Conservation (phyloP, 2,113 vertebrate genomes). For the Oxygymnocypris stewartii region DNA sequence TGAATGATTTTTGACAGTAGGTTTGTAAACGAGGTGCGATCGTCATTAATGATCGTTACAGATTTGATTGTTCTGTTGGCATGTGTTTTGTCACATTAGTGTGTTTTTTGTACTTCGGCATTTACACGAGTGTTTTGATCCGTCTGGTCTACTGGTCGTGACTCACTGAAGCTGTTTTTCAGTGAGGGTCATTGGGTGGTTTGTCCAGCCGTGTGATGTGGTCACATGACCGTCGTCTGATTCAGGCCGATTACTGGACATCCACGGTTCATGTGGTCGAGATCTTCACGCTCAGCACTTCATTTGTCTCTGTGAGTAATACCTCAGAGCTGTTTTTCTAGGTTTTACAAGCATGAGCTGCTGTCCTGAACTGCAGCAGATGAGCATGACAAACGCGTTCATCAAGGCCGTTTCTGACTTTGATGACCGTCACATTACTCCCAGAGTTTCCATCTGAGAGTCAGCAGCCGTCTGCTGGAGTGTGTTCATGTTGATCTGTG, state of each 20-base stretch:
- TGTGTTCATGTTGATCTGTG: not conserved
- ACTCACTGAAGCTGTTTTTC: not conserved
- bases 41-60: no score
- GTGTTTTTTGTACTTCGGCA: not conserved
- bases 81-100: not conserved
- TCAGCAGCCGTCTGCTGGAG: not conserved
- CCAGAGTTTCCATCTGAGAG: not conserved
- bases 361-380: not conserved
- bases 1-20: not conserved
- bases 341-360: slow-evolving; percentile 33
- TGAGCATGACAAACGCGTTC: not conserved
- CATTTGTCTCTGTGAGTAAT: slow-evolving; percentile 47
- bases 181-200: not conserved
- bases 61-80: no score
- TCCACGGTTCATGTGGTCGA: slow-evolving; percentile 49
- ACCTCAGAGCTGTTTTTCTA: not conserved
- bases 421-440: not conserved
- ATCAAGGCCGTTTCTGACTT: not conserved
- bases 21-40: not conserved
- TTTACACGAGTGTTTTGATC: not conserved
- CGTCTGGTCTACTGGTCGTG: not conserved
- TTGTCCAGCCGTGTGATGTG: not conserved
- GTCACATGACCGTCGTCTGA: slow-evolving; percentile 7
- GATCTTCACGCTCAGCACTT: not conserved
- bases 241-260: slow-evolving; percentile 63